Conservation (phyloP, 1,140 invertebrate genomes). For the Anastrepha obliqua region DNA sequence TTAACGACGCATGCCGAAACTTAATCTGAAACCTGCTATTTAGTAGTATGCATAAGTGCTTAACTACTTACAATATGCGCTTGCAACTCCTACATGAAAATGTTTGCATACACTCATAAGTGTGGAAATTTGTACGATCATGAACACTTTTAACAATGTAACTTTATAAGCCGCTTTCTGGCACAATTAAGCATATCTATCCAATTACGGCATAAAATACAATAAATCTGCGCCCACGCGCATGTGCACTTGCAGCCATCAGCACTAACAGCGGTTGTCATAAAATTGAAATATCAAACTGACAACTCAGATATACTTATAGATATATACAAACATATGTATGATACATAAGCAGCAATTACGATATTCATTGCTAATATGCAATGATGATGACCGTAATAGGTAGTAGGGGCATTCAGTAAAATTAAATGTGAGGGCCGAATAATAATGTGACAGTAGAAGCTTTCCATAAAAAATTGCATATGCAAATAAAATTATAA, state of each 20-base stretch:
- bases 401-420: background rate
- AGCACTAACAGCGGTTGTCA: conserved; percentile 18
- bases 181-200: too few species aligned
- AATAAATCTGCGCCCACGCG: conserved; percentile 3
- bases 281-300: conserved; percentile 9
- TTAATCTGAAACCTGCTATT: background rate
- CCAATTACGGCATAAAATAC: background rate
- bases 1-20: background rate
- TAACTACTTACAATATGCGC: background rate
- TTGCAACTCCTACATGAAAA: background rate
- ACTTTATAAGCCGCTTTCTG: background rate
- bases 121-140: background rate
- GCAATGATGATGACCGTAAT: conserved; percentile 25
- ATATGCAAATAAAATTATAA: too few species aligned
- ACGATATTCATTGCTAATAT: background rate
- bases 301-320: background rate
- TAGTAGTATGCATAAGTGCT: too few species aligned
- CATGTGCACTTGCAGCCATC: background rate
- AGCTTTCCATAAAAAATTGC: too few species aligned
- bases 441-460: too few species aligned
- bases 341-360: background rate
- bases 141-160: background rate
- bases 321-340: background rate
- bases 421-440: too few species aligned
- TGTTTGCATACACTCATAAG: background rate